Conservation (phyloP, 2,113 vertebrate genomes). For the Guaruba guarouba region DNA sequence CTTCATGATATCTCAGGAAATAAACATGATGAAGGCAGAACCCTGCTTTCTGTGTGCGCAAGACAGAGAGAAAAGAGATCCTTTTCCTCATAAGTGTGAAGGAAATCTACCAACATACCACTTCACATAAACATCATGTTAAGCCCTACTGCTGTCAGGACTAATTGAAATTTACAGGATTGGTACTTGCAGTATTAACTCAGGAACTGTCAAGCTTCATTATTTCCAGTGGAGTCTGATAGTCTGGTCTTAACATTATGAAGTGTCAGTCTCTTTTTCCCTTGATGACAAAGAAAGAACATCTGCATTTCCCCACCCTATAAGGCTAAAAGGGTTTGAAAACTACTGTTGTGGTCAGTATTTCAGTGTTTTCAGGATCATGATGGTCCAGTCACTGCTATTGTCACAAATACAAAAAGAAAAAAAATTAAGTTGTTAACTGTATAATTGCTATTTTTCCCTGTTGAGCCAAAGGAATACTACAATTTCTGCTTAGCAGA, state of each 20-base stretch:
- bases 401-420: not conserved
- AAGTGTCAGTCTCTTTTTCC: slow-evolving; percentile 62
- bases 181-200: slow-evolving; percentile 47
- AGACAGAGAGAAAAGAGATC: not conserved
- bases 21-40: not conserved
- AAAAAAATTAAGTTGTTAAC: not conserved
- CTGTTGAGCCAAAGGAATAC: not conserved
- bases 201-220: slow-evolving; percentile 45
- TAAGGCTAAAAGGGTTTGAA: not conserved
- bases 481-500: not conserved
- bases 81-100: slow-evolving; percentile 46
- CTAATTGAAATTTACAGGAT: slow-evolving; percentile 54
- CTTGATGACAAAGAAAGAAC: slow-evolving; percentile 47
- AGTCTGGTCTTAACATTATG: slow-evolving; percentile 32
- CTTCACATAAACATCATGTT: slow-evolving; percentile 54
- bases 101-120: slow-evolving; percentile 46
- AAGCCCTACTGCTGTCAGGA: slow-evolving; percentile 33
- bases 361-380: not conserved
- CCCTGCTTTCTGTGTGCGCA: not conserved
- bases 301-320: slow-evolving; percentile 44
- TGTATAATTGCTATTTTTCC: not conserved
- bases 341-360: not conserved
- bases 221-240: slow-evolving; percentile 54
- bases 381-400: not conserved
- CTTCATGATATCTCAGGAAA: not conserved